Conservation (phyloP, 2,113 vertebrate genomes). For the Poeciliopsis turrubarensis region DNA sequence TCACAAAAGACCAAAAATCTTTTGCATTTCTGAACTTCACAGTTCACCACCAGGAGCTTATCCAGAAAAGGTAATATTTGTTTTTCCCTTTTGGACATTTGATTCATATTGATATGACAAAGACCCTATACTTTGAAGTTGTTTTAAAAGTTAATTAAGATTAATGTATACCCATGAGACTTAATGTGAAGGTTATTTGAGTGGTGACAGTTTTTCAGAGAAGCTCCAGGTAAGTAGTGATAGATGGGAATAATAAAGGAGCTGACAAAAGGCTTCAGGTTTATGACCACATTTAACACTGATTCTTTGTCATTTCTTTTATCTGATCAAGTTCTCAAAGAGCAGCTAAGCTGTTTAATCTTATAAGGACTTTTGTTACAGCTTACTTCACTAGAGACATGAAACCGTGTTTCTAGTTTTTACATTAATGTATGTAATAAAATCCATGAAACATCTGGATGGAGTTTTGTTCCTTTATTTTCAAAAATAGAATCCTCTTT, state of each 20-base stretch:
- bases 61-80: background rate
- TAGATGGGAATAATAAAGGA: background rate
- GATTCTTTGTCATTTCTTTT: background rate
- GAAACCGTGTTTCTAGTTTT: too few relatives aligned
- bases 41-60: background rate
- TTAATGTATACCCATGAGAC: background rate
- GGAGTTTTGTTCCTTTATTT: too few relatives aligned
- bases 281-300: background rate
- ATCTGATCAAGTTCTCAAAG: too few relatives aligned
- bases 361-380: too few relatives aligned
- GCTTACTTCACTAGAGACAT: too few relatives aligned
- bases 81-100: background rate
- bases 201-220: background rate
- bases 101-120: background rate
- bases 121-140: constrained; percentile 9
- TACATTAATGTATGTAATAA: too few relatives aligned
- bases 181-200: background rate
- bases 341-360: too few relatives aligned
- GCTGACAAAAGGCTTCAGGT: background rate
- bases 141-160: background rate
- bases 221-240: background rate
- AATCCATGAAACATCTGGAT: too few relatives aligned
- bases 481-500: too few relatives aligned
- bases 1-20: background rate
- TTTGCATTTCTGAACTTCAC: constrained; percentile 14